Evolutionary conservation across 2,797 vertebrate species (phyloP).

Genomic region (Avahi laniger): DNA sequence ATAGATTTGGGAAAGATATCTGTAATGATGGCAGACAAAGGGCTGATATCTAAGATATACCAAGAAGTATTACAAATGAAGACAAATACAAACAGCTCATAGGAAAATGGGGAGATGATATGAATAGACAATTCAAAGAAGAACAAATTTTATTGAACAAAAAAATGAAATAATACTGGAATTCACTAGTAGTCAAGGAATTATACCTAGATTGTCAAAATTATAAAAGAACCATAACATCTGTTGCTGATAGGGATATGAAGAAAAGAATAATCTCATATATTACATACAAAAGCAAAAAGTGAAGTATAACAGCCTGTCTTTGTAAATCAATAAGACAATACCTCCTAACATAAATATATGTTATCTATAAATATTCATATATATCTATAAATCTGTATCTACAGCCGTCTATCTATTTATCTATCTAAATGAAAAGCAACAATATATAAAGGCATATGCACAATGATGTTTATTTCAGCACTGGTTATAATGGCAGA

Average conservation of each 20-base stretch:
- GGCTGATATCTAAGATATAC: not conserved
- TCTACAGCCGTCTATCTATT: not conserved
- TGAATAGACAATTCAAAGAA: slow-evolving; percentile 26
- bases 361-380: not conserved
- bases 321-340: not conserved
- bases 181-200: slow-evolving; percentile 27
- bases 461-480: slow-evolving; percentile 26
- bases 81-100: not conserved
- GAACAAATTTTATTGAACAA: not conserved
- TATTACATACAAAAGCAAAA: slow-evolving; percentile 27
- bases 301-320: not conserved
- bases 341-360: not conserved
- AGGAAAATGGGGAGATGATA: not conserved
- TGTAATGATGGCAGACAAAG: not conserved
- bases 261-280: slow-evolving; percentile 30
- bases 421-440: not conserved
- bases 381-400: not conserved
- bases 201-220: not conserved
- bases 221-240: slow-evolving; percentile 19
- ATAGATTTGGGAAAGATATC: not conserved
- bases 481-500: not conserved
- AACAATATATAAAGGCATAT: not conserved
- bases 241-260: not conserved
- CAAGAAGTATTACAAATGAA: slow-evolving; percentile 18
- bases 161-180: not conserved